Evolutionary conservation across 2,888 invertebrate genomes (phyloP), one percentile per base, ranked within the genome.

Genomic region (Drosophila sordidapex): DNA sequence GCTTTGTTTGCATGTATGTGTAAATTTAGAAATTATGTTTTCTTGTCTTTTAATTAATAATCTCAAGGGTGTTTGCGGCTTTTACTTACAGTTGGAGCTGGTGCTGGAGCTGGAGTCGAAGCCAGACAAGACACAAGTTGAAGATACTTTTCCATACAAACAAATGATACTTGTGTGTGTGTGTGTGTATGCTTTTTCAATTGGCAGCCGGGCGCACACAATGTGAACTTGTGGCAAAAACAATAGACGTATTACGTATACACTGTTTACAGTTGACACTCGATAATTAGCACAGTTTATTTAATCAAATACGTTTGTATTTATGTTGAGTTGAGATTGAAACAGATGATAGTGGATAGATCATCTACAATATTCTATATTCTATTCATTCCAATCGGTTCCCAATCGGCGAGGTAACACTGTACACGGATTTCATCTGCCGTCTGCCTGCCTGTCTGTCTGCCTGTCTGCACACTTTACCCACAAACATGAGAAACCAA

Each of bases 1-100:
- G 60, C 60, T 29, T 49, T 66, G 53, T 65, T 70, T 65, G 74
- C 65, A 51, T 69, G 68, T 71, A 70, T 74, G 76, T 72, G 89
- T 76, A 79, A 84, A 87, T 84, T 88, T 86, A 83, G 89, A 86
- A 89, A 86, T 88, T 86, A 88, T 86, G 84, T 87, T 89, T 89
- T 89, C 89, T 89, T 87, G 89, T 87, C 87, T 87, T 89, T 87
- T 87, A 87, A 89, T 87, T 89, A 89, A 87, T 89, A 87, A 84
- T 87, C 85, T 87, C 87, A 79, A 81, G 85, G 81, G 89, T 76
- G 72, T 72, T 74, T 81, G 74, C 67, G 79, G 64, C 57, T 76
- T 77, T 54, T 53, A 35, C 58, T 53, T 13, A 31, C 56, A 63
- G 48, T 51, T 69, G 46, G 40, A 43, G 25, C 29, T 63, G 46